These are phyloP conservation scores for Grallaria varia DNA, from an alignment of 2,113 vertebrate genomes.

Conservation along the genomic window DNA sequence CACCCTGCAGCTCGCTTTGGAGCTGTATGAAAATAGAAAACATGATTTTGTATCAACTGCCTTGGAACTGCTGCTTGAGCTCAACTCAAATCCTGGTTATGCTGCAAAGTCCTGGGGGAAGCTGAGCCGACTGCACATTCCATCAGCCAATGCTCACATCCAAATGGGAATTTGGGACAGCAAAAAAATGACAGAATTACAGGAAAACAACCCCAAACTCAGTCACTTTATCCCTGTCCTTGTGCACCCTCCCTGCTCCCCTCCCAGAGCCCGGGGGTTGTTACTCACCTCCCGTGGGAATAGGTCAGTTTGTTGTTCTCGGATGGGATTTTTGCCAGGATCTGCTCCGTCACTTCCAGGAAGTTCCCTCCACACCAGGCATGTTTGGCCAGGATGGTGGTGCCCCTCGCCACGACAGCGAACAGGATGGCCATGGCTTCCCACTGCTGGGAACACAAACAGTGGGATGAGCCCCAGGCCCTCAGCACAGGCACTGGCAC, in stretches of 20 bases:
- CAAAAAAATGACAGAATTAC: accelerated
- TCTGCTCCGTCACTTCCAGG: slow-evolving; percentile 96
- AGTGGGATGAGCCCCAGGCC: accelerated
- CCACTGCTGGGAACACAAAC: not conserved
- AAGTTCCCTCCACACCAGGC: slow-evolving; percentile 97
- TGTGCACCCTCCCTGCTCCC: not conserved
- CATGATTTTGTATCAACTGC: not conserved
- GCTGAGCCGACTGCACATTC: not conserved
- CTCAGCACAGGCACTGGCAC: no score
- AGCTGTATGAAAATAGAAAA: not conserved
- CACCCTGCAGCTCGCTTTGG: not conserved
- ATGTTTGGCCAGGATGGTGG: slow-evolving; percentile 95
- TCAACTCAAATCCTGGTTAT: not conserved
- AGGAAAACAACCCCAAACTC: not conserved
- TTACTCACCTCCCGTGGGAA: slow-evolving; percentile 90
- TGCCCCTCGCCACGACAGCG: slow-evolving; percentile 93
- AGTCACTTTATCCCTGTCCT: accelerated
- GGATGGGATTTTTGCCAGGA: slow-evolving; percentile 93
- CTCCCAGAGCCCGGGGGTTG: not conserved
- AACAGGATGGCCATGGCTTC: slow-evolving; percentile 96
- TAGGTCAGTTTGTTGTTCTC: slow-evolving; percentile 98
- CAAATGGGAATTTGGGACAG: accelerated
- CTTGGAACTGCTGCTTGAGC: not conserved
- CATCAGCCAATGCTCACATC: not conserved
- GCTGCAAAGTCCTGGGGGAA: not conserved